phyloP scores from a whole-genome alignment of 2,797 vertebrate species.

The Sciurus carolinensis region DNA sequence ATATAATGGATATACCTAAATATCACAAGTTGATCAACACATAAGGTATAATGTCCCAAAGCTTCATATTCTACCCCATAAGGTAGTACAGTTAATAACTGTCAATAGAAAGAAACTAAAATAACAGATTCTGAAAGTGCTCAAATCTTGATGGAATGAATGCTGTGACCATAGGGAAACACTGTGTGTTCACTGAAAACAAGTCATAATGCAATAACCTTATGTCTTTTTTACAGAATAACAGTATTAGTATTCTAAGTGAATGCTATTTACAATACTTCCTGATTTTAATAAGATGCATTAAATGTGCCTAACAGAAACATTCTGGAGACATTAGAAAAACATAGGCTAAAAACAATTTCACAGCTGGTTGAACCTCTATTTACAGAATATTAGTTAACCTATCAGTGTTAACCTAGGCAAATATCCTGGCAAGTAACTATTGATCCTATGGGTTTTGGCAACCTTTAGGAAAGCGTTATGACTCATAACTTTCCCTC shows the following conservation, averaged over 20 bases:
- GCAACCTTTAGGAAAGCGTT: background rate
- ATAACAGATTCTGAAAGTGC: conserved; percentile 29
- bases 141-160: conserved; percentile 26
- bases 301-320: conserved; percentile 29
- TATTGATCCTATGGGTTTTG: background rate
- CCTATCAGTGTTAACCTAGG: background rate
- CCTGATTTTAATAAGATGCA: background rate
- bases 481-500: conserved; percentile 62
- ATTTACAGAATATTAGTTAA: conserved; percentile 4
- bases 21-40: background rate
- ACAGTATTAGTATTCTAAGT: background rate
- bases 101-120: background rate
- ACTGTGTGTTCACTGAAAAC: conserved; percentile 57
- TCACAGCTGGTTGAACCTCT: background rate
- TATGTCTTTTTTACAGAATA: conserved; percentile 21
- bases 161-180: conserved; percentile 34
- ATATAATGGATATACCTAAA: too few relatives aligned
- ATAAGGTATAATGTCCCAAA: background rate
- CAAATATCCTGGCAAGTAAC: background rate
- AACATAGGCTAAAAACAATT: conserved; percentile 51
- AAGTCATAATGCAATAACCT: conserved; percentile 49
- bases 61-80: background rate
- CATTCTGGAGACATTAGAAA: conserved; percentile 33
- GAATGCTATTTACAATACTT: conserved; percentile 28
- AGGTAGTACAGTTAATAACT: background rate